Evolutionary conservation across 2,797 vertebrate genomes (phyloP), one percentile per base, ranked within the genome.

Genomic region (Neosilurus mollespiculum): DNA sequence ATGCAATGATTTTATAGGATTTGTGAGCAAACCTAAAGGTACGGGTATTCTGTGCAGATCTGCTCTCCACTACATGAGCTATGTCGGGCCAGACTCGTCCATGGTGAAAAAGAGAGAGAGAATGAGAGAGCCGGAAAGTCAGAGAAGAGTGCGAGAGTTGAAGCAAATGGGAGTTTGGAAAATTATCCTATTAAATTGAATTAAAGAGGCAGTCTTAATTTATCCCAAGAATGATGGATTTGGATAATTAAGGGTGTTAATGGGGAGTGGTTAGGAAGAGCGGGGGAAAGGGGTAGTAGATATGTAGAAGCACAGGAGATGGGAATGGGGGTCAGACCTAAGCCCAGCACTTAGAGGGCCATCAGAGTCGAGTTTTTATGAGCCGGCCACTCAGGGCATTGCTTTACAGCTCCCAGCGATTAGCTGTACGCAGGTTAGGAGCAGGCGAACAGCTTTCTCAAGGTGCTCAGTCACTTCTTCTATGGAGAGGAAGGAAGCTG

Each of bases 161-260:
- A 93, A 93, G 92, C 91, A 92, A 93, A 93, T 89, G 88, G 87
- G 90, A 93, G 93, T 93, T 92, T 85, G 92, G 93, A 94, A 95
- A 94, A 94, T 93, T 89, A 94, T 94, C 93, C 93, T 92, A 94
- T 94, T 94, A 94, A 94, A 95, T 94, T 94, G 94, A 95, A 95
- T 95, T 95, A 95, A 95, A 94, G 93, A 95, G 93, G 94, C 93
- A 94, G 94, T 94, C 93, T 94, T 94, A 94, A 94, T 95, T 94
- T 94, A 93, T 87, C 90, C 92, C 91, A 92, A 94, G 93, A 94
- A 94, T 95, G 93, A 94, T 95, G 92, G 93, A 94, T 94, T 93
- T 92, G 89, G 92, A 94, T 94, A 94, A 94, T 95, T 94, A 94
- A 93, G 91, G 83, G 90, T 93, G 90, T 95, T 95, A 94, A 95